Conservation (phyloP, 2,113 vertebrate genomes). For the Trematocara stigmaticum region DNA sequence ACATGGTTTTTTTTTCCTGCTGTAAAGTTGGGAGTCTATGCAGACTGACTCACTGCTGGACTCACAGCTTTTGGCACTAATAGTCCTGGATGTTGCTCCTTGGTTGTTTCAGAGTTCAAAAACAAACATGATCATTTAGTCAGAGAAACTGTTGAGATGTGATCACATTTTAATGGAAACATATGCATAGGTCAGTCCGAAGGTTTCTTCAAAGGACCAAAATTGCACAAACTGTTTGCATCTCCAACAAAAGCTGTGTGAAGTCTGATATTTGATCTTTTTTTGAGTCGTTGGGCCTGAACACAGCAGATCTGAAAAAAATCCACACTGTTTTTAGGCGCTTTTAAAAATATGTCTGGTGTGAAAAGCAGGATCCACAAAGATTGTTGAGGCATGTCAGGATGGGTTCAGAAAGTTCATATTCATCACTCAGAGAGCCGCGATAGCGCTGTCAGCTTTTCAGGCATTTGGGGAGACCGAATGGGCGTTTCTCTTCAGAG, state of each 20-base stretch:
- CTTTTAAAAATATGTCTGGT: background rate
- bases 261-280: background rate
- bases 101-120: background rate
- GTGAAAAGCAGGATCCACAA: background rate
- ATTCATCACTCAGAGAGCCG: background rate
- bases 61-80: background rate
- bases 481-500: background rate
- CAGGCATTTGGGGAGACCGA: background rate
- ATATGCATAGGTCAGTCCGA: background rate
- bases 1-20: background rate
- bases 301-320: background rate
- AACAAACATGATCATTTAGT: background rate
- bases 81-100: background rate
- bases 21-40: background rate
- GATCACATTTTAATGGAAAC: background rate
- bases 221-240: background rate
- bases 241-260: background rate
- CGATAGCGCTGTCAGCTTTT: background rate
- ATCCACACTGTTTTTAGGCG: background rate
- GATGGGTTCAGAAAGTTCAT: conserved; percentile 28
- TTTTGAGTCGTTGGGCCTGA: background rate
- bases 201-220: background rate
- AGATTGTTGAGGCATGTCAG: background rate
- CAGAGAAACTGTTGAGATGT: background rate
- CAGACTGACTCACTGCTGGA: background rate